Conservation (phyloP, 2,113 vertebrate species). For the Chloebia gouldiae region DNA sequence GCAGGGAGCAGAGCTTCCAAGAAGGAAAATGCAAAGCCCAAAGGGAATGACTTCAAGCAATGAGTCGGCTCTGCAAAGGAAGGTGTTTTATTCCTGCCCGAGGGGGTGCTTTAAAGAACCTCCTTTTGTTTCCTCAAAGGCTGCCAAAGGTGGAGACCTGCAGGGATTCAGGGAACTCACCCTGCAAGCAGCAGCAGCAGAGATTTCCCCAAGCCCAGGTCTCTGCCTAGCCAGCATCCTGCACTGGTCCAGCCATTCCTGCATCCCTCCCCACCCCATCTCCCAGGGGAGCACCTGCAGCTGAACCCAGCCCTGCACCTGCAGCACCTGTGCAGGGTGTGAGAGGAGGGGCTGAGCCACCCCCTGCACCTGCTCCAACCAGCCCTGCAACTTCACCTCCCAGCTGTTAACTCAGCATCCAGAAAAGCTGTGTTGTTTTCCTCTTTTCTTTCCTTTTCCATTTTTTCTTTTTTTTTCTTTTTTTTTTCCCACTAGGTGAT, state of each 20-base stretch:
- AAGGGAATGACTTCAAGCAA: neutral
- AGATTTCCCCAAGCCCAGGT: neutral
- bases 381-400: neutral
- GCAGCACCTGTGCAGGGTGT: neutral
- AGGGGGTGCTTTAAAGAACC: constrained; percentile 10
- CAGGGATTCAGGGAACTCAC: neutral
- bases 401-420: neutral
- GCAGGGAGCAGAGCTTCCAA: neutral
- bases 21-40: constrained; percentile 36
- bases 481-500: neutral
- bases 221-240: neutral
- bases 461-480: fast-evolving
- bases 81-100: neutral
- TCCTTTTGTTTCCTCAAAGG: constrained; percentile 39
- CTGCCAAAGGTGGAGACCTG: neutral
- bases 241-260: neutral
- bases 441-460: fast-evolving
- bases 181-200: neutral
- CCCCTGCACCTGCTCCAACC: neutral
- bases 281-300: neutral
- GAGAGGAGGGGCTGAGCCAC: neutral
- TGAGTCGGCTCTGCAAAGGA: neutral
- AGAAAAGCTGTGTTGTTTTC: neutral
- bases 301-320: neutral
- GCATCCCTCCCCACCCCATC: neutral